Evolutionary conservation across 2,113 vertebrate genomes (phyloP).

Genomic region (Octodon degus): DNA sequence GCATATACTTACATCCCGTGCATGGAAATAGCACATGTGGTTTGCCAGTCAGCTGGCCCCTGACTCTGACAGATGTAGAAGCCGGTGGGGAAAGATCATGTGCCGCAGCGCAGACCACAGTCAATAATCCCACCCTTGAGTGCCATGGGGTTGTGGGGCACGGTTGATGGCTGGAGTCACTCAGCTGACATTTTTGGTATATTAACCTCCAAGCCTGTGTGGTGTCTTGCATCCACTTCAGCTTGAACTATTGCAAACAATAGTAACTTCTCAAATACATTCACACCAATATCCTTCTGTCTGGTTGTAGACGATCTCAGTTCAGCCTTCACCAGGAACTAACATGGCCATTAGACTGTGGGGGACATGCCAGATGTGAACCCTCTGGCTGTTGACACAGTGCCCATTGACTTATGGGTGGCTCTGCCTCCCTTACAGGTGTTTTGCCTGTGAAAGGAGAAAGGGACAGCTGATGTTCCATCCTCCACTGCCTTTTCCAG

Average conservation of each 20-base stretch:
- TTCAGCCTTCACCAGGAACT: background rate
- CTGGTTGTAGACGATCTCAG: background rate
- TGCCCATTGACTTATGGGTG: background rate
- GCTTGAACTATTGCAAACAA: background rate
- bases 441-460: background rate
- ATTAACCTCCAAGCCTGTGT: background rate
- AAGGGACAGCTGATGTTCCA: background rate
- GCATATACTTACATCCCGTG: conserved; percentile 29
- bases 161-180: background rate
- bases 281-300: background rate
- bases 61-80: background rate
- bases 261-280: background rate
- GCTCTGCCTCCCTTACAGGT: background rate
- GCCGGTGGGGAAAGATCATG: background rate
- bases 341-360: too few species aligned
- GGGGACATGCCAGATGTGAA: background rate
- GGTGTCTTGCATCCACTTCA: background rate
- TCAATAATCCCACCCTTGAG: background rate
- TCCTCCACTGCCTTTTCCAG: background rate
- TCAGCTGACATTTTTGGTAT: background rate
- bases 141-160: background rate
- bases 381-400: background rate
- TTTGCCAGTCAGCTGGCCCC: background rate
- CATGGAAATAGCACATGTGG: conserved; percentile 66
- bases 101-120: fast-evolving